Evolutionary conservation across 1,140 invertebrate species (phyloP).

Genomic region (Drosophila teissieri): DNA sequence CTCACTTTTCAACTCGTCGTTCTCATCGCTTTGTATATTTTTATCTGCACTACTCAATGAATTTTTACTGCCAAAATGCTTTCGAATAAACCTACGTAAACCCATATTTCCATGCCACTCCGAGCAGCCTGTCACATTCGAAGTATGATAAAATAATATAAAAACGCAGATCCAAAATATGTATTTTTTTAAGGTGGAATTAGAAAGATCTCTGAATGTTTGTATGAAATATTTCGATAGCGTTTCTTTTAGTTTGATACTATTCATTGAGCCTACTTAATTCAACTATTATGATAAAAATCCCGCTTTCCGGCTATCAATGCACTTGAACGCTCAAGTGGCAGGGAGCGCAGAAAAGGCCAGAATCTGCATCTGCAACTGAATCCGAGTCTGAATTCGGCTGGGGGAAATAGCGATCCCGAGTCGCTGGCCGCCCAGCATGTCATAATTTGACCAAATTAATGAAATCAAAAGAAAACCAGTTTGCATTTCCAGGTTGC

Average conservation of each 20-base stretch:
- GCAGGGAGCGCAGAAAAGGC: slow-evolving; percentile 67
- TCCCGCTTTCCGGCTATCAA: slow-evolving; percentile 48
- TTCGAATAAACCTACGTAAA: slow-evolving; percentile 2
- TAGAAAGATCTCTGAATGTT: neutral
- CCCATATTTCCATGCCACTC: slow-evolving; percentile 12
- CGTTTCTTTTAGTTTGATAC: neutral
- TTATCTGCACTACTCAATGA: neutral
- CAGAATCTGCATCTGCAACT: slow-evolving; percentile 9
- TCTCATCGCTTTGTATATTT: neutral
- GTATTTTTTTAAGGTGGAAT: neutral
- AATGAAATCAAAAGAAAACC: slow-evolving; percentile 62
- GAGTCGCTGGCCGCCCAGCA: slow-evolving; percentile 29
- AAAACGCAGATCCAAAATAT: slow-evolving; percentile 1
- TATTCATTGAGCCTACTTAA: slow-evolving; percentile 1
- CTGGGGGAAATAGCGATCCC: slow-evolving; percentile 6
- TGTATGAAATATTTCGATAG: neutral
- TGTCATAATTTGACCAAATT: slow-evolving; percentile 63
- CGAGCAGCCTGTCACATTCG: neutral
- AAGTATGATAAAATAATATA: neutral
- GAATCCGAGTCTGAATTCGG: slow-evolving; percentile 16
- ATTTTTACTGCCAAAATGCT: slow-evolving; percentile 31
- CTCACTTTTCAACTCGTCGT: slow-evolving; percentile 13
- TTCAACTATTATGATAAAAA: slow-evolving; percentile 6
- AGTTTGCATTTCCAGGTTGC: slow-evolving; percentile 41
- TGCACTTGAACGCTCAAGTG: slow-evolving; percentile 22